Percentiles rank a stretch among this genome's conserved stretches.
phyloP scores from a whole-genome alignment of 2,113 vertebrate species.

The Oncorhynchus keta region DNA sequence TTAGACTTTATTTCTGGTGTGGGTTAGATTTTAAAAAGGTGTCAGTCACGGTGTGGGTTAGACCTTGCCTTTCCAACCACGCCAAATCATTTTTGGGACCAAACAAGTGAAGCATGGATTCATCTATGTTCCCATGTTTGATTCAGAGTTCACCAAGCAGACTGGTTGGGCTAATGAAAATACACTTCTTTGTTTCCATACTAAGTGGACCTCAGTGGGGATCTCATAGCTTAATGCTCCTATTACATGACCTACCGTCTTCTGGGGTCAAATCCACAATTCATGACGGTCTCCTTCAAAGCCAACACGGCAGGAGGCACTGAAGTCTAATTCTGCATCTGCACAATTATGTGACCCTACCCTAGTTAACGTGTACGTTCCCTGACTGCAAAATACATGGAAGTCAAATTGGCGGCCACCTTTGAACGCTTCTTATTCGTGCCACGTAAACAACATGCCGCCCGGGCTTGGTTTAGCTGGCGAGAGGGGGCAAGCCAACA shows the following conservation, averaged over 20 bases:
- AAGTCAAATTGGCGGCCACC: background rate
- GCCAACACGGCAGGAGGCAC: background rate
- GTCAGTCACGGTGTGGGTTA: slow-evolving; percentile 56
- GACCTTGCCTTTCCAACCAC: slow-evolving; percentile 25
- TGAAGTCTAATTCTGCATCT: background rate
- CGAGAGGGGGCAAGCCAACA: slow-evolving; percentile 20
- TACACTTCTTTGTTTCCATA: background rate
- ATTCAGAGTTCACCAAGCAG: slow-evolving; percentile 33
- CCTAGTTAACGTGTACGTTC: background rate
- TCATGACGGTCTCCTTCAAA: background rate
- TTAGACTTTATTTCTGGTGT: too few species aligned
- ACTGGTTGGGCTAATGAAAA: slow-evolving; percentile 56
- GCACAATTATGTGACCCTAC: background rate
- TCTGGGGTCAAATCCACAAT: background rate
- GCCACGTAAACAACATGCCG: slow-evolving; percentile 5
- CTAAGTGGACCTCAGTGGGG: slow-evolving; percentile 25
- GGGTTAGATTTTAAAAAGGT: too few species aligned
- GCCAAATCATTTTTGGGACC: slow-evolving; percentile 45
- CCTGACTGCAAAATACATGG: background rate
- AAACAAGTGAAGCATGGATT: slow-evolving; percentile 48
- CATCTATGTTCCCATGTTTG: background rate
- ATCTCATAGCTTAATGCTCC: background rate
- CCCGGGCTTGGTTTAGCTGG: slow-evolving; percentile 17
- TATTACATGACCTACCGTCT: background rate
- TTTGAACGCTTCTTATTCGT: background rate